phyloP scores from a whole-genome alignment of 2,888 invertebrate species.

The Geotrupes spiniger region DNA sequence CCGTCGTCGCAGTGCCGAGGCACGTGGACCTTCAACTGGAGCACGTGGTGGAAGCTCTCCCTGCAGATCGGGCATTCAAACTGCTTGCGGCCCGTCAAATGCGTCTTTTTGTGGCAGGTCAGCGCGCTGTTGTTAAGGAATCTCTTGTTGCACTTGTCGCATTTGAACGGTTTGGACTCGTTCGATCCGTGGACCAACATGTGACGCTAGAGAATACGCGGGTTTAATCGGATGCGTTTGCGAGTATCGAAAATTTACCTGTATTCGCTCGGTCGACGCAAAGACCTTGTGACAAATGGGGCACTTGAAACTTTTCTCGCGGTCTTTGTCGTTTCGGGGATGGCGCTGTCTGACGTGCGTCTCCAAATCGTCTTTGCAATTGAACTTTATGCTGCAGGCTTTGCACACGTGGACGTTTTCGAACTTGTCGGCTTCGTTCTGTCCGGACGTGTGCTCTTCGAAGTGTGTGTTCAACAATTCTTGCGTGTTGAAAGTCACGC shows the following conservation, averaged over 20 bases:
- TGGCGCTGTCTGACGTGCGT: conserved; percentile 40
- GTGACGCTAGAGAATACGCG: conserved; percentile 55
- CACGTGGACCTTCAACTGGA: conserved; percentile 65
- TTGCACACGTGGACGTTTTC: conserved; percentile 37
- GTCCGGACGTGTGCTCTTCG: neutral
- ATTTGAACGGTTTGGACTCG: conserved; percentile 67
- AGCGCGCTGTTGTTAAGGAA: conserved; percentile 72
- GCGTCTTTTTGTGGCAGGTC: conserved; percentile 69
- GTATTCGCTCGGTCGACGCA: conserved; percentile 59
- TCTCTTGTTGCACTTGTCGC: conserved; percentile 60
- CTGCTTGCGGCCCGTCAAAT: conserved; percentile 59
- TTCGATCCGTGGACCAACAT: conserved; percentile 65
- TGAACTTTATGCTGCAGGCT: conserved; percentile 38
- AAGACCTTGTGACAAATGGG: conserved; percentile 65
- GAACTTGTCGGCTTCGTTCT: conserved; percentile 3
- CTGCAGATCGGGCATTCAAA: conserved; percentile 75
- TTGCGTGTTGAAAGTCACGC: conserved; percentile 9
- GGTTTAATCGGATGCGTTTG: too few species aligned
- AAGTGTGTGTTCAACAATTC: conserved; percentile 11
- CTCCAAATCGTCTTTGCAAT: conserved; percentile 37
- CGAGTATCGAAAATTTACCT: too few species aligned
- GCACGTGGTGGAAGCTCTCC: conserved; percentile 63
- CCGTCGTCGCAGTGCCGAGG: conserved; percentile 63
- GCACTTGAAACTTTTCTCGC: conserved; percentile 57
- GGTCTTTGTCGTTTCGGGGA: conserved; percentile 30